Evolutionary conservation across 2,113 vertebrate genomes (phyloP).

Genomic region (Origma solitaria): DNA sequence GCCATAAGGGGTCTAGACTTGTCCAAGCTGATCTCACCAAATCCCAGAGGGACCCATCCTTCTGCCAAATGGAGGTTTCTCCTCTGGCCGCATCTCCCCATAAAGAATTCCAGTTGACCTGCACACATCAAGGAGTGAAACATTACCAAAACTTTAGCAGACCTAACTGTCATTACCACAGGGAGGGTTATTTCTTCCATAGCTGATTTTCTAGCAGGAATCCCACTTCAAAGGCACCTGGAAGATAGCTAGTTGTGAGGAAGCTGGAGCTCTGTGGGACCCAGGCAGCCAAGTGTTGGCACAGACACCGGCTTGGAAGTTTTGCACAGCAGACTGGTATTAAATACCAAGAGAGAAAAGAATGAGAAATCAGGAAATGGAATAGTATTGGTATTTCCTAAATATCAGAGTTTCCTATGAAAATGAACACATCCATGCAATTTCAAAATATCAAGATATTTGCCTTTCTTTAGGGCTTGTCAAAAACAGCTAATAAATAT

Average conservation of each 20-base stretch:
- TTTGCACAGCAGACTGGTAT: neutral
- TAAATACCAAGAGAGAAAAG: constrained; percentile 2
- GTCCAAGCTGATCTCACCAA: neutral
- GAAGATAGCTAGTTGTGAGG: neutral
- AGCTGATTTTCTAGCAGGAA: neutral
- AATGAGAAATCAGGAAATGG: constrained; percentile 13
- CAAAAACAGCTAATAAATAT: constrained; percentile 45
- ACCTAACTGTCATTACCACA: neutral
- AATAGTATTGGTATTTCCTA: constrained; percentile 8
- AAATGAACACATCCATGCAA: neutral
- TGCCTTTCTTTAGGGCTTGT: neutral
- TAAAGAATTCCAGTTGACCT: neutral
- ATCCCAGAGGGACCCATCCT: neutral
- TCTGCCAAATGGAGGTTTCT: neutral
- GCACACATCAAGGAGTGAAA: neutral
- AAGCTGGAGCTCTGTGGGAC: neutral
- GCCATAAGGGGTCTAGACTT: neutral
- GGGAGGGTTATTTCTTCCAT: neutral
- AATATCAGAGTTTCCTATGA: constrained; percentile 16
- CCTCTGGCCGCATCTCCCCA: neutral
- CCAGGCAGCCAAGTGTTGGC: constrained; percentile 2
- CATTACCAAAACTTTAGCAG: neutral
- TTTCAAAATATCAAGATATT: neutral
- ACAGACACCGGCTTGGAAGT: neutral
- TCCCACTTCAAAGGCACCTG: neutral